Conservation (phyloP, 2,113 vertebrate genomes). For the Mirza zaza region DNA sequence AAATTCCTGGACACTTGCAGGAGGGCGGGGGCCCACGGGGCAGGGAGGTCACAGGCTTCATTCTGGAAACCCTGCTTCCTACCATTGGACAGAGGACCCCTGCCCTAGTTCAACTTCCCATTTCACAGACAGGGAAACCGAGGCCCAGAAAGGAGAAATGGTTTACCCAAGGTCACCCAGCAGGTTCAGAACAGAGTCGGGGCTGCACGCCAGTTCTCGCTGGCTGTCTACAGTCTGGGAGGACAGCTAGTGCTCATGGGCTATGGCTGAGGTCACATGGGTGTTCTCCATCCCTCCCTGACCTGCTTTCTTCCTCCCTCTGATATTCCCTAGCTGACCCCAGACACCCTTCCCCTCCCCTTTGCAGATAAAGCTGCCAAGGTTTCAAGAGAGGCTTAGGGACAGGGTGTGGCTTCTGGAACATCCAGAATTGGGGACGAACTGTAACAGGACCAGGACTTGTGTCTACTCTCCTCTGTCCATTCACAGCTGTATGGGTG, state of each 20-base stretch:
- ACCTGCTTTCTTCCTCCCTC: neutral
- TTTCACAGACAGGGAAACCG: neutral
- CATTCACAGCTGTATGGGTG: constrained; percentile 41
- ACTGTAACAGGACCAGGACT: constrained; percentile 22
- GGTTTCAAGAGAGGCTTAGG: constrained; percentile 60
- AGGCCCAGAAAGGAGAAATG: constrained; percentile 4
- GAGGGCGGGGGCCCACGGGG: neutral
- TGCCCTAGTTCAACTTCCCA: neutral
- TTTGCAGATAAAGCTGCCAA: constrained; percentile 63
- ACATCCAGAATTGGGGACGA: constrained; percentile 62
- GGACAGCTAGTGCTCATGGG: neutral
- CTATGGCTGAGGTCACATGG: neutral
- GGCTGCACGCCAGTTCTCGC: neutral
- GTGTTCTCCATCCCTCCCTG: neutral
- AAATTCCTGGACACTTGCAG: neutral
- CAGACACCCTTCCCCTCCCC: neutral
- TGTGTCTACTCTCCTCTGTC: neutral
- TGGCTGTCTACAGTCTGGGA: neutral
- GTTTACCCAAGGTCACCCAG: neutral
- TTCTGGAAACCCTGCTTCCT: constrained; percentile 36
- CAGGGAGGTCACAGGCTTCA: neutral
- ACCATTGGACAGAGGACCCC: neutral
- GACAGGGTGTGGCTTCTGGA: constrained; percentile 69
- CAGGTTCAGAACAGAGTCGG: neutral
- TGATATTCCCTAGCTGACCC: neutral